Evolutionary conservation across 2,888 invertebrate genomes (phyloP).

Genomic region (Synanthedon tipuliformis): DNA sequence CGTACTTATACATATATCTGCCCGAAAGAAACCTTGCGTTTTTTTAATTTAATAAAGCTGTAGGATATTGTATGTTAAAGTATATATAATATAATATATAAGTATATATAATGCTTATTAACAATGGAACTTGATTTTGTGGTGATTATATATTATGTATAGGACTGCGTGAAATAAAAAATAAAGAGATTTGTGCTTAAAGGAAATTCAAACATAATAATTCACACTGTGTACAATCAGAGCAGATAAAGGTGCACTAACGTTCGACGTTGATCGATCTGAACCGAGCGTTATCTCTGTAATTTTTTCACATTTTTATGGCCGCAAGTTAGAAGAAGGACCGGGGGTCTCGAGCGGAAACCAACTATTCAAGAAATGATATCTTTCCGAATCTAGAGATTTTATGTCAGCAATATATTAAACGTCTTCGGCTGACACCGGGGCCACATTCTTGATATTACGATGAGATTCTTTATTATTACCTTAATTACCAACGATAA

Average conservation of each 20-base stretch:
- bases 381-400: conserved; percentile 56
- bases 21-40: no score
- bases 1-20: no score
- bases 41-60: no score
- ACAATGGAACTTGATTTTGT: no score
- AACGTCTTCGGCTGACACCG: conserved; percentile 38
- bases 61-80: no score
- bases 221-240: neutral
- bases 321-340: conserved; percentile 31
- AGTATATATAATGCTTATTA: no score
- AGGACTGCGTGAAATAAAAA: no score
- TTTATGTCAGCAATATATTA: conserved; percentile 66
- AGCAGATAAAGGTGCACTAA: conserved; percentile 15
- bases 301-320: conserved; percentile 57
- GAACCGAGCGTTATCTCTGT: conserved; percentile 36
- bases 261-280: conserved; percentile 55
- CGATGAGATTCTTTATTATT: conserved; percentile 55
- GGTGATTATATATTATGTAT: no score
- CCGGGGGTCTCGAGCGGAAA: conserved; percentile 44
- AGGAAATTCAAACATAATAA: no score
- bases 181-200: no score
- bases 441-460: conserved; percentile 51
- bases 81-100: no score
- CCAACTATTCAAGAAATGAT: conserved; percentile 54
- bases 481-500: conserved; percentile 61